phyloP scores from a whole-genome alignment of 1,140 invertebrate species.

The Drosophila oshimai region DNA sequence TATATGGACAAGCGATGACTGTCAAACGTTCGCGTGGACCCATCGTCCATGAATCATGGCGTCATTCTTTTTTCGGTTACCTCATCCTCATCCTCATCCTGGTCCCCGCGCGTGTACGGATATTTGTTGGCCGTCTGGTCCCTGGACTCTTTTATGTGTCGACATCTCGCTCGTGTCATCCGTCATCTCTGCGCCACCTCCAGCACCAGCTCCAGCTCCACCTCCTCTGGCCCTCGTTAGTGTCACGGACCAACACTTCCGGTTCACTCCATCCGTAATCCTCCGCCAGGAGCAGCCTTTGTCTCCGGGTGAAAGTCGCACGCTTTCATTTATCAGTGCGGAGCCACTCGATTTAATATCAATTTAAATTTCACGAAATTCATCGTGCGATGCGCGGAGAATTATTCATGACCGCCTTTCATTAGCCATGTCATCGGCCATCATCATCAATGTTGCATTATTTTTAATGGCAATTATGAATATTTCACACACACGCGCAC shows the following conservation, averaged over 20 bases:
- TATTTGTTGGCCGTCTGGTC: conserved; percentile 20
- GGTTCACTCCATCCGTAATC: conserved; percentile 35
- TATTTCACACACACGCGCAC: conserved; percentile 33
- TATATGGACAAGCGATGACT: conserved; percentile 47
- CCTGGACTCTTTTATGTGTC: conserved; percentile 45
- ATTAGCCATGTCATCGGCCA: conserved; percentile 40
- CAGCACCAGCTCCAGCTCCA: too few species aligned
- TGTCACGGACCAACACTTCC: conserved; percentile 50
- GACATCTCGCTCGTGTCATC: conserved; percentile 38
- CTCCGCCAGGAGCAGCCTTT: conserved; percentile 3
- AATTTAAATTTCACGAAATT: conserved; percentile 71
- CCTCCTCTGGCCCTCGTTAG: conserved; percentile 27
- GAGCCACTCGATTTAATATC: conserved; percentile 61
- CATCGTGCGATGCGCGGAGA: conserved; percentile 24
- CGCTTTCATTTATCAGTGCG: conserved; percentile 14
- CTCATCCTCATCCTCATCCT: too few species aligned
- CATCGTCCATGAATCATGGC: conserved; percentile 70
- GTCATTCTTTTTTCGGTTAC: conserved; percentile 34
- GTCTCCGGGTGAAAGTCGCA: conserved; percentile 14
- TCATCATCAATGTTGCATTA: conserved; percentile 39
- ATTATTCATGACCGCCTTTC: conserved; percentile 51
- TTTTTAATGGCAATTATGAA: conserved; percentile 56
- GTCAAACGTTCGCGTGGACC: conserved; percentile 27
- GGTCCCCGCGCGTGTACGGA: background rate
- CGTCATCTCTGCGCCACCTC: conserved; percentile 44